Evolutionary conservation across 2,797 vertebrate species (phyloP).

Genomic region (Esox lucius): DNA sequence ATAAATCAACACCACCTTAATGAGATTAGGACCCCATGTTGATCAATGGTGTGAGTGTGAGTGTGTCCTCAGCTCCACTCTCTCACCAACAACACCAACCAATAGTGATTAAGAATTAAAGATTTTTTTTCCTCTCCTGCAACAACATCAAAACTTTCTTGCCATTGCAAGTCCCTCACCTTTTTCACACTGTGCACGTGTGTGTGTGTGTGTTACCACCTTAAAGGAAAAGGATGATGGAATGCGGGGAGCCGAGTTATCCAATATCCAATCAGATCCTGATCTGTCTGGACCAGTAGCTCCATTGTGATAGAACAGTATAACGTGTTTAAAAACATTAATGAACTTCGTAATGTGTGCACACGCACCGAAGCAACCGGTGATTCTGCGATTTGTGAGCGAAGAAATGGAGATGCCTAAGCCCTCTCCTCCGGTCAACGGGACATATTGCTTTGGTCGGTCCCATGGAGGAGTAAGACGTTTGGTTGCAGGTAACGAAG

Average conservation of each 20-base stretch:
- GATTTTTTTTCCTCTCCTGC: conserved; percentile 52
- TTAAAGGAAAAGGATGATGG: background rate
- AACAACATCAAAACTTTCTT: conserved; percentile 36
- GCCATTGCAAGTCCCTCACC: background rate
- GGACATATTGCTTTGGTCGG: conserved; percentile 52
- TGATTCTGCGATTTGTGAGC: conserved; percentile 35
- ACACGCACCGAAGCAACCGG: conserved; percentile 32
- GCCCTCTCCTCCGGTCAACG: background rate
- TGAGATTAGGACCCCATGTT: conserved; percentile 71
- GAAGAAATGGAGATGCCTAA: background rate
- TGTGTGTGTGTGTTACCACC: background rate
- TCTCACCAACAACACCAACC: conserved; percentile 48
- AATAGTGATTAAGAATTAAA: conserved; percentile 64
- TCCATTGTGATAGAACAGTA: conserved; percentile 24
- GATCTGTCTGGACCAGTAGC: conserved; percentile 16
- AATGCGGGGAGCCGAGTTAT: conserved; percentile 5
- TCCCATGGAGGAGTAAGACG: conserved; percentile 40
- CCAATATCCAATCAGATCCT: conserved; percentile 26
- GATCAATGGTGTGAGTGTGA: conserved; percentile 66
- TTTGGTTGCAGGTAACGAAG: conserved; percentile 50
- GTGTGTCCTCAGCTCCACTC: conserved; percentile 46
- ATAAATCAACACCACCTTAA: conserved; percentile 77
- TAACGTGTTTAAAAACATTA: conserved; percentile 32
- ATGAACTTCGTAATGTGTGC: conserved; percentile 55
- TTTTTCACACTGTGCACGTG: background rate